Evolutionary conservation across 1,140 invertebrate species (phyloP), one percentile per base, ranked within the genome.

Genomic region (Orius insidiosus): DNA sequence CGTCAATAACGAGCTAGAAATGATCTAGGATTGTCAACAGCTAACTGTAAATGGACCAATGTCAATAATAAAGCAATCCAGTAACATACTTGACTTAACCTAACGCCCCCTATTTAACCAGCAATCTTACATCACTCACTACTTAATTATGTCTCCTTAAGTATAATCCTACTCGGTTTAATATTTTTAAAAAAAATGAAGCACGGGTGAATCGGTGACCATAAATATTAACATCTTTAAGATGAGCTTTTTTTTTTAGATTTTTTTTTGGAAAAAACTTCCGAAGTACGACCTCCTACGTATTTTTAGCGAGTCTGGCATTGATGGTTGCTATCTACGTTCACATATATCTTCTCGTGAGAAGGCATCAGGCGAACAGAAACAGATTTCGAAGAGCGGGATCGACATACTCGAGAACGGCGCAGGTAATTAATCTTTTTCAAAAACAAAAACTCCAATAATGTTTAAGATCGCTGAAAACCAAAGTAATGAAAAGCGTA

Each of bases 321-420:
- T 34, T 72, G 0, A 77, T 77, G 71, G 59, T 63, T 4, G 50
- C 68, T 37, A 69, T 74, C 46, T 77, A 77, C 54, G 52, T 60
- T 3, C 71, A 74, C 52, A 76, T 77, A 45, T 69, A 74, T 46
- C 30, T 52, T 18, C 44, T 56, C 8, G 55, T 56, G 0, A 52
- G 52, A 31, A 41, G 46, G 36, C 53, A 55, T 30, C 53, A 56
- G 45, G 50, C 51, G 4, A 47, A 43, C n/a, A 37, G 54, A 30
- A 34, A 34, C 9, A 14, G 40, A 15, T 55, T 52, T 34, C 43
- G 48, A 46, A 36, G 46, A 16, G 46, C 49, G 13, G 48, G 51
- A 41, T 45, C 39, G 10, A 43, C 40, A 6, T 37, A 44, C 31
- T 35, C 36, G 14, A 16, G 49, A 18, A 16, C 5, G n/a, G 30